A percentile compares a stretch with the other conserved stretches of the same genome.
These are phyloP conservation scores for Loris lydekkerianus DNA, from an alignment of 2,797 vertebrate genomes.

Conservation along the genomic window DNA sequence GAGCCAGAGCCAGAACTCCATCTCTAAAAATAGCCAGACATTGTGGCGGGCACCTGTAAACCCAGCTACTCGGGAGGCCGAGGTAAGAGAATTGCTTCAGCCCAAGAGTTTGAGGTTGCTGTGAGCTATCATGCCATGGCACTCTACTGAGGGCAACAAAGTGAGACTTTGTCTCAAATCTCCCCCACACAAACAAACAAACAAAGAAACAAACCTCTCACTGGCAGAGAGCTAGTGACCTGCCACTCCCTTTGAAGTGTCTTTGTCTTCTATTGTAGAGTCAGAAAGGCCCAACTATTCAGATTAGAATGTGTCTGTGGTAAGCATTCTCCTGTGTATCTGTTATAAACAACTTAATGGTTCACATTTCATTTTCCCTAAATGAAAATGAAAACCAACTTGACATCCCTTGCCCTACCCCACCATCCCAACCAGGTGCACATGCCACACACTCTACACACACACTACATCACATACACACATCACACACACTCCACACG, in stretches of 20 bases:
- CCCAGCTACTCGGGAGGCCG: too few species aligned
- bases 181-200: background rate
- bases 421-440: background rate
- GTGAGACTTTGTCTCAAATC: too few species aligned
- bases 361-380: background rate
- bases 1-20: too few species aligned
- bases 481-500: background rate
- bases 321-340: background rate
- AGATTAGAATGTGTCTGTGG: background rate
- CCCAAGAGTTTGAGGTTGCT: too few species aligned
- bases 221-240: slow-evolving; percentile 13
- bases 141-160: too few species aligned
- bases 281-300: background rate
- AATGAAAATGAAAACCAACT: background rate
- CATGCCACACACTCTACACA: background rate
- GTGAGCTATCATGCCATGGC: too few species aligned
- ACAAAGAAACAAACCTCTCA: slow-evolving; percentile 10
- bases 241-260: background rate
- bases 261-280: background rate
- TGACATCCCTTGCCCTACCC: background rate
- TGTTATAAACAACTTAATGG: background rate
- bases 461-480: background rate
- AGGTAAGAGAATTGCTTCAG: too few species aligned
- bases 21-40: too few species aligned
- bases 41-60: too few species aligned